Conservation (phyloP, 2,888 invertebrate genomes). For the Cephus runcator region DNA sequence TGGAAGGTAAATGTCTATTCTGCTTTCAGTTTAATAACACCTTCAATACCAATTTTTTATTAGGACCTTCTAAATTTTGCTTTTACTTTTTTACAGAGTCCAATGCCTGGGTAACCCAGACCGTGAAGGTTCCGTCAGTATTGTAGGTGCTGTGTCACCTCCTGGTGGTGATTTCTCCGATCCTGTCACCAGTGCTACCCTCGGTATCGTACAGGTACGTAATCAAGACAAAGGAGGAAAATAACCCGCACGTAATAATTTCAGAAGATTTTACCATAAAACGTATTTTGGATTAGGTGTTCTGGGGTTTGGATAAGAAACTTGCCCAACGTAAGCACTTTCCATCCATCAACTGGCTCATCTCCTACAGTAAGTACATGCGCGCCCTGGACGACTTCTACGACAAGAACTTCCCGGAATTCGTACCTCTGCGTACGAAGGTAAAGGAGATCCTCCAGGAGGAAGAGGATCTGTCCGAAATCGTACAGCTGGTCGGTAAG, state of each 20-base stretch:
- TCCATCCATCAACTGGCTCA: constrained; percentile 99
- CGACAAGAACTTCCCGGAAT: constrained; percentile 97
- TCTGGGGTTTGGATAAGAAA: constrained; percentile 99
- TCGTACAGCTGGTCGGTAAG: constrained; percentile 99
- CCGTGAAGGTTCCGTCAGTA: constrained; percentile 98
- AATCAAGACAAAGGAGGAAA: background rate
- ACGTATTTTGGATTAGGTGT: constrained; percentile 70
- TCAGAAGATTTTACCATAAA: background rate
- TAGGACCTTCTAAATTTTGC: background rate
- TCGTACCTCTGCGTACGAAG: constrained; percentile 96
- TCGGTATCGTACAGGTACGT: constrained; percentile 90
- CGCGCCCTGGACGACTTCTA: constrained; percentile 99
- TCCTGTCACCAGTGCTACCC: constrained; percentile 98
- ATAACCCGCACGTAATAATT: background rate
- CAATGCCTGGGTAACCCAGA: constrained; percentile 98
- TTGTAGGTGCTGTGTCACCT: constrained; percentile 99
- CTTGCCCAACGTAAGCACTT: constrained; percentile 99
- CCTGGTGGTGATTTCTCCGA: constrained; percentile 99
- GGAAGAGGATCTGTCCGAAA: constrained; percentile 99
- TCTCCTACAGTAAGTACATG: constrained; percentile 97
- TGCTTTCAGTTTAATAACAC: background rate
- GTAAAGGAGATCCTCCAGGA: constrained; percentile 96
- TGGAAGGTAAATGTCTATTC: constrained; percentile 69
- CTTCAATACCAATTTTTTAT: background rate
- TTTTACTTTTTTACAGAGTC: constrained; percentile 69